Evolutionary conservation across 92 coral and sea anemone genomes (phyloP), one percentile per base, ranked within the genome.

Genomic region (Porites divaricata): DNA sequence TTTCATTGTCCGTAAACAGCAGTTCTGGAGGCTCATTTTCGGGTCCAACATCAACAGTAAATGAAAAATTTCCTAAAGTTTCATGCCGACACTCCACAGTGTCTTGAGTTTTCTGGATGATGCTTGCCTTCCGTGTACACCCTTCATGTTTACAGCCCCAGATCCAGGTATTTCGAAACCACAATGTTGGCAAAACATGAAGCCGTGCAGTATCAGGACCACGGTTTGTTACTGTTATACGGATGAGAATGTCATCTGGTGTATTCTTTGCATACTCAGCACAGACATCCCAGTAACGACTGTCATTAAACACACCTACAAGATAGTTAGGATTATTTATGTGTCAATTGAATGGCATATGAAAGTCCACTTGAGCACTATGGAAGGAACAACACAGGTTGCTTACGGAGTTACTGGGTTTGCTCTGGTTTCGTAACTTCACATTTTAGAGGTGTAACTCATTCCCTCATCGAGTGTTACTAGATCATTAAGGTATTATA

Each of bases 121-220:
- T 95, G 87, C 68, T 89, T 15, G 98, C 97, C 64, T 96, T 96
- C 75, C 66, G 83, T 41, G 98, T 93, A 64, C 99, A 96, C 3
- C 99, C 99, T 79, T 96, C 99, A 71, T 96, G 98, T 45, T 92
- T 95, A 68, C 99, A 96, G 11, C 99, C 99, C 99, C 99, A 96
- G 53, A 96, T 91, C 99, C 99, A 96, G 1, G 99, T 96, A 80
- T 96, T 96, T 62, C 99, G 83, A 81, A 85, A 96, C 99, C 98
- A 96, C 59, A 96, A 81, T 62, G 99, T 96, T n/a, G 99, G 99
- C 63, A 96, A 87, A 10, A 96, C 93, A 64, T 93, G 96, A 51
- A 96, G 90, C 11, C 86, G 86, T 8, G 99, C 96, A 12, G 90
- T 69, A 74, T 91, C 98, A 17, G 99, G 91, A 50, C 99, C 99